Percentiles rank a stretch among this genome's conserved stretches.
These are phyloP conservation scores for Pangasius larnaudii DNA, from an alignment of 2,797 vertebrate genomes.

Conservation along the genomic window DNA sequence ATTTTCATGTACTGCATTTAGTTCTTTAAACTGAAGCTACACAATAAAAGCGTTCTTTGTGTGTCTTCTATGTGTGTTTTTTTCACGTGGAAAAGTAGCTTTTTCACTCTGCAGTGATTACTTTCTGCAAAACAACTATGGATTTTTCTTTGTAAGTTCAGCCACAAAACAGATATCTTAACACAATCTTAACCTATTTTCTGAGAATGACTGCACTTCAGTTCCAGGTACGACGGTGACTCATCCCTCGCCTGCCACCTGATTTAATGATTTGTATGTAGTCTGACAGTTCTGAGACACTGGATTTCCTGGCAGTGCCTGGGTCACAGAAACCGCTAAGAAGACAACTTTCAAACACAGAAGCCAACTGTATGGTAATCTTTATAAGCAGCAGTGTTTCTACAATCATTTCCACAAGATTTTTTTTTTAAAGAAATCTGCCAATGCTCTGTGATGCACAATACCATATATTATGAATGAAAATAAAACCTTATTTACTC, in stretches of 20 bases:
- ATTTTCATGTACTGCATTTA: neutral
- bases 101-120: neutral
- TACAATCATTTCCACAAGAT: neutral
- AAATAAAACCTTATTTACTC: neutral
- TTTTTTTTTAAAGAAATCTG: neutral
- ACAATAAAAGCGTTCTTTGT: neutral
- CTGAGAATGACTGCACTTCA: neutral
- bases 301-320: neutral
- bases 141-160: conserved; percentile 1
- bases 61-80: neutral
- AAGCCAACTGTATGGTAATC: neutral
- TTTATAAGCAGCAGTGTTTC: neutral
- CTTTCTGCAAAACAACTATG: neutral
- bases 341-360: neutral
- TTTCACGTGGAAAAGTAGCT: neutral
- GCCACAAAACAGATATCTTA: neutral
- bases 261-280: conserved; percentile 6
- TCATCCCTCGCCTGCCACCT: neutral
- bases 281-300: neutral
- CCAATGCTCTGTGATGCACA: neutral
- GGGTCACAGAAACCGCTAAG: neutral
- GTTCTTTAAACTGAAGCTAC: neutral
- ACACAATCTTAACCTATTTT: conserved; percentile 1
- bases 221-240: neutral
- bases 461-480: neutral